Conservation (phyloP, 2,888 invertebrate genomes). For the Microctonus aethiopoides region DNA sequence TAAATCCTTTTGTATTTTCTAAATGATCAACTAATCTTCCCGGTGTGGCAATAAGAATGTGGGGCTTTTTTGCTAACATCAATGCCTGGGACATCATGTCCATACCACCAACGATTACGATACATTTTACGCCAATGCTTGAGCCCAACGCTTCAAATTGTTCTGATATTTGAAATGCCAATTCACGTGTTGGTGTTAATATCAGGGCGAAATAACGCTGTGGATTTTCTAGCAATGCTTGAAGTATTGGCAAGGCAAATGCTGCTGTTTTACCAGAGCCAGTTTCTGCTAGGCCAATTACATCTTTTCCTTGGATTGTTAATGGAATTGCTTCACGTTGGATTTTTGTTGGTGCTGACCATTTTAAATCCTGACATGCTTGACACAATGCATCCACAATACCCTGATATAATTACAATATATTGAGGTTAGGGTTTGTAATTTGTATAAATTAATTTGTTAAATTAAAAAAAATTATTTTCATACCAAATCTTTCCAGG, state of each 20-base stretch:
- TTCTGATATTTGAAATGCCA: slow-evolving; percentile 98
- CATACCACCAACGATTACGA: slow-evolving; percentile 98
- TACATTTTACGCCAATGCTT: slow-evolving; percentile 93
- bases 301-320: slow-evolving; percentile 87
- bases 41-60: slow-evolving; percentile 96
- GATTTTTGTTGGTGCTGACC: slow-evolving; percentile 95
- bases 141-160: slow-evolving; percentile 97
- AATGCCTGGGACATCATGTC: slow-evolving; percentile 97
- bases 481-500: slow-evolving; percentile 75
- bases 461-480: not conserved
- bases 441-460: not conserved
- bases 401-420: slow-evolving; percentile 78
- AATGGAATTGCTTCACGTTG: slow-evolving; percentile 94
- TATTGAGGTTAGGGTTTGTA: not conserved
- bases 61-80: slow-evolving; percentile 93
- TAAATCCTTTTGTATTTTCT: slow-evolving; percentile 98
- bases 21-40: slow-evolving; percentile 95
- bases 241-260: slow-evolving; percentile 95
- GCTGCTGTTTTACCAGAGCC: slow-evolving; percentile 98
- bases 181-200: slow-evolving; percentile 95
- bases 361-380: slow-evolving; percentile 92
- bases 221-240: slow-evolving; percentile 88
- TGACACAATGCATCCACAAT: slow-evolving; percentile 89
- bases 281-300: slow-evolving; percentile 83
- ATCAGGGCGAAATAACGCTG: slow-evolving; percentile 94